Conservation (phyloP, 1,140 invertebrate genomes). For the Chironomus tepperi region DNA sequence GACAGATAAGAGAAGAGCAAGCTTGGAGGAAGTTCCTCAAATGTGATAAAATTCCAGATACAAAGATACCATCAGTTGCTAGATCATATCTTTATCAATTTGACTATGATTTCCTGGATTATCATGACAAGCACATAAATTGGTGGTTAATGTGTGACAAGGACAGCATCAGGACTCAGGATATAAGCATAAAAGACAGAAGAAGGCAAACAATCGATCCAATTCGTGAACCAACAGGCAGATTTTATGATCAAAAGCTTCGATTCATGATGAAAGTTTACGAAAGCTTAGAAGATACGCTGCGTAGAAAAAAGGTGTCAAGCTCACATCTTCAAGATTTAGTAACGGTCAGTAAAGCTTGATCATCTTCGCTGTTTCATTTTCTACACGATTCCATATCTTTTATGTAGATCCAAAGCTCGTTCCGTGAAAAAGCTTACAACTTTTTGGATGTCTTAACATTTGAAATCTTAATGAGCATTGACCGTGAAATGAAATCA, state of each 20-base stretch:
- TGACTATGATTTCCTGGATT: background rate
- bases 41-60: background rate
- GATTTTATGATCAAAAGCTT: background rate
- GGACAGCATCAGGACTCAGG: background rate
- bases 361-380: background rate
- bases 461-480: background rate
- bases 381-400: background rate
- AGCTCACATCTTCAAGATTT: background rate
- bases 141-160: background rate
- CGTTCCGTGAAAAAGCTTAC: background rate
- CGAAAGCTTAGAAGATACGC: background rate
- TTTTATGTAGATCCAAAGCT: background rate
- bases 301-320: background rate
- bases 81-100: background rate
- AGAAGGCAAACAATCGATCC: background rate
- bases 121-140: background rate
- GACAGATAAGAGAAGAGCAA: background rate
- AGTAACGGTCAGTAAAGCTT: background rate
- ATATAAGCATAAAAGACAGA: background rate
- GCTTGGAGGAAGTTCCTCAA: background rate
- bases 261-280: background rate
- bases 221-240: background rate
- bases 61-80: background rate
- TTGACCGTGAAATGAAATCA: conserved; percentile 15
- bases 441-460: background rate